A percentile compares a stretch with the other conserved stretches of the same genome.
These are phyloP conservation scores for Phainopepla nitens DNA, from an alignment of 2,113 vertebrate genomes.

Conservation along the genomic window DNA sequence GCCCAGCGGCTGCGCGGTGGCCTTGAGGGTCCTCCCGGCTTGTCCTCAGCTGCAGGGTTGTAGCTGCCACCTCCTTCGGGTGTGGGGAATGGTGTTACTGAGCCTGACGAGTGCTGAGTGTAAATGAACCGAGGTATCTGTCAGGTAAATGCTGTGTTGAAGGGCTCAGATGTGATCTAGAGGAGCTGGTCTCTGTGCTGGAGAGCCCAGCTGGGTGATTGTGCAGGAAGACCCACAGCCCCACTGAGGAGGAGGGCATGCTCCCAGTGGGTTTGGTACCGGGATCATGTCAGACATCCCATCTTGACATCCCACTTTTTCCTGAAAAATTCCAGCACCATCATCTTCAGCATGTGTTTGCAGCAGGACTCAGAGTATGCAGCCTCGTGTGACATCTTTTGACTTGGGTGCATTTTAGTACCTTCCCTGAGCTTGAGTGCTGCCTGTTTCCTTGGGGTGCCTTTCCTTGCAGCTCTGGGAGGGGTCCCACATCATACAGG, in stretches of 20 bases:
- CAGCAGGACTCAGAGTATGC: neutral
- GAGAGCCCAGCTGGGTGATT: neutral
- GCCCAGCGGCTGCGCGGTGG: accelerated
- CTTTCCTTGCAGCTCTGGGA: neutral
- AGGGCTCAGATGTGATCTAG: neutral
- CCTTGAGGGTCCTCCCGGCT: accelerated
- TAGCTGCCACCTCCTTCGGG: neutral
- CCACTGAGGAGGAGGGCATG: accelerated
- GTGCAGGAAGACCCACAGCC: neutral
- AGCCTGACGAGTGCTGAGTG: neutral
- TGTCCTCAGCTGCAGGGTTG: neutral
- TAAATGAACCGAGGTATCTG: neutral
- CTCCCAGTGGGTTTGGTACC: neutral
- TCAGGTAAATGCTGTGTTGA: neutral
- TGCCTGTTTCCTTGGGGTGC: accelerated
- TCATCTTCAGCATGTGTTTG: neutral
- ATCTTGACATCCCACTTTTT: neutral
- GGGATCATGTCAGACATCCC: neutral
- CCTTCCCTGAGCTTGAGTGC: neutral
- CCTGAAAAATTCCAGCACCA: neutral
- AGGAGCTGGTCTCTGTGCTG: neutral
- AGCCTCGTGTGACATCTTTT: neutral
- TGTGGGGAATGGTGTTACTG: neutral
- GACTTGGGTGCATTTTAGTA: neutral
- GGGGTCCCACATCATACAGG: neutral